These are phyloP conservation scores for Lophotis ruficrista DNA, from an alignment of 2,113 vertebrate genomes.

Conservation along the genomic window DNA sequence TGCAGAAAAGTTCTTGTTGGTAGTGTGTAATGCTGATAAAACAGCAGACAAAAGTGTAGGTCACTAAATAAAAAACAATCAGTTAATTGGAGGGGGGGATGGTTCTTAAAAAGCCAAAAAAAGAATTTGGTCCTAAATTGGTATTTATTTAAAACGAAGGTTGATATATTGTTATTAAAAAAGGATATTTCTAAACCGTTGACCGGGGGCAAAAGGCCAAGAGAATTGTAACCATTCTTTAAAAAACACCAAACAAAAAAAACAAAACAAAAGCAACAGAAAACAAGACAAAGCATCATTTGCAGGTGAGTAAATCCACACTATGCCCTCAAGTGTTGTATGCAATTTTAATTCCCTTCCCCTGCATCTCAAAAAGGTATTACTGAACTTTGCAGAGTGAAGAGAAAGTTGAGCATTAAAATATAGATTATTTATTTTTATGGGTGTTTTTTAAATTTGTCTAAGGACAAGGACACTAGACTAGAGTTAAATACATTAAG, in stretches of 20 bases:
- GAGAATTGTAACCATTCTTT: too few relatives aligned
- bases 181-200: too few relatives aligned
- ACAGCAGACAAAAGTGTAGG: background rate
- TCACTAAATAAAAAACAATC: background rate
- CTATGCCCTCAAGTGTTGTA: background rate
- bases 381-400: background rate
- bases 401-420: background rate
- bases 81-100: background rate
- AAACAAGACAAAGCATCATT: background rate
- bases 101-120: too few relatives aligned
- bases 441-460: background rate
- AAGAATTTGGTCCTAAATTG: too few relatives aligned
- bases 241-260: too few relatives aligned
- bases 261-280: too few relatives aligned
- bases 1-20: background rate
- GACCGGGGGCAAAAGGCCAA: too few relatives aligned
- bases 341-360: background rate
- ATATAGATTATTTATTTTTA: fast-evolving
- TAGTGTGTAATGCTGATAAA: background rate
- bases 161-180: too few relatives aligned
- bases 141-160: too few relatives aligned
- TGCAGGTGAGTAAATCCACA: background rate
- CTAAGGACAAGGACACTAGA: background rate
- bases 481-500: background rate
- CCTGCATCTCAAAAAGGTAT: background rate